Base-by-base conservation (phyloP, 2,113 vertebrate genomes). In the Hydrochoerus hydrochaeris region DNA sequence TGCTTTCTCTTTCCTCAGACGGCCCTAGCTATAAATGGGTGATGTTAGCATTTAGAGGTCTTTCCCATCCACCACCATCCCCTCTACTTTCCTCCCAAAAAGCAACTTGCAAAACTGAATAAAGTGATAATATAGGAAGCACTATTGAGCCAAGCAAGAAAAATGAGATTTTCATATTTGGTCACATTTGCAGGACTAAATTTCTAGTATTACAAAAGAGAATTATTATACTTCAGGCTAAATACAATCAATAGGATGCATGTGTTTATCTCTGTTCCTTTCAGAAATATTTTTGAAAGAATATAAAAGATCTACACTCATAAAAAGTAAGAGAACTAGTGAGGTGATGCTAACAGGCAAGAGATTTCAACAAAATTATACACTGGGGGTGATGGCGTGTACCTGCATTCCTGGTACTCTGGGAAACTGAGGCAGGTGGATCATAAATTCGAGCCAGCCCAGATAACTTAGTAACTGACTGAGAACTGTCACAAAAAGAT, bases 1-100 rank as follows among this genome's bases (percentile, higher is more conserved):
- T 52, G 90, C 84, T 85, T 95, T 13, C 57, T 95, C 95, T 96
- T 65, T 85, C 73, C 95, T 98, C 78, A 28, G 81, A 44, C 77
- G 95, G 44, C 11, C 86, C 30, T n/a, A 35, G 13, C 58, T 83
- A 41, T 85, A 60, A 54, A 78, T 38, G 35, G 30, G 75, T 58
- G 49, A 73, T 16, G 67, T 35, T 52, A 75, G 67, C n/a, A 49
- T 67, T 90, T 44, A 30, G n/a, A 62, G 3, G 24, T 41, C 80
- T 88, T 80, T 10, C 71, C 22, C 38, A 84, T 28, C 8, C 19
- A 85, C 35, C 6, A 5, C 32, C 57, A 80, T 67, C 8, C 77
- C 38, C 85, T 10, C 46, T 58, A 90, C 26, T 63, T 67, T 10
- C 9, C 26, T 2, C 38, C 2, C 0, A 30, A 35, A 32, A 4